Conservation (phyloP, 37 sponge, comb jelly and placozoan species). For the Chondrilla cf. caribensis region DNA sequence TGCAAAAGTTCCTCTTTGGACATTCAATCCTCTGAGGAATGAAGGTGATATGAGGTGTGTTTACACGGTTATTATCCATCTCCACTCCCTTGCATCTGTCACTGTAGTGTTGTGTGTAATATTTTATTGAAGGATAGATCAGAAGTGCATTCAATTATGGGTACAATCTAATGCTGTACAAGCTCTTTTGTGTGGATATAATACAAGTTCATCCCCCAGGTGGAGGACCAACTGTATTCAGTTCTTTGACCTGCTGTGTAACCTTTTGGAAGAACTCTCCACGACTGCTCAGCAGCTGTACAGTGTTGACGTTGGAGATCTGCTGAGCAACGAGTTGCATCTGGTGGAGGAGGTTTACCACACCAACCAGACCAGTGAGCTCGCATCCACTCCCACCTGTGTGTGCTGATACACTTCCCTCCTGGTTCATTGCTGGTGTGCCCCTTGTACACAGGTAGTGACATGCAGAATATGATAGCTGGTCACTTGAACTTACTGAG, state of each 20-base stretch:
- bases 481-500: constrained; percentile 80
- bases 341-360: not conserved
- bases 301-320: constrained; percentile 37
- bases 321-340: constrained; percentile 60
- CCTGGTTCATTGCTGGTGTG: no score
- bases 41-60: not conserved
- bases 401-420: no score
- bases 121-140: no score
- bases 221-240: constrained; percentile 54
- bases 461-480: constrained; percentile 53
- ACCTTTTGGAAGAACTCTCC: constrained; percentile 41
- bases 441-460: no score
- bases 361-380: not conserved
- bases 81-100: no score
- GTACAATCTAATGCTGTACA: no score
- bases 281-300: constrained; percentile 47
- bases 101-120: no score
- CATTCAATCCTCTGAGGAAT: not conserved
- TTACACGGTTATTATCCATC: no score
- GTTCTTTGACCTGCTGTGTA: constrained; percentile 61
- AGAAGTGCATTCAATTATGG: no score
- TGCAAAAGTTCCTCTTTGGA: constrained; percentile 40
- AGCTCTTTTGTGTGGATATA: no score
- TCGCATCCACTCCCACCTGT: no score
- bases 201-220: not conserved